These are phyloP conservation scores for Myotis myotis DNA, from an alignment of 2,797 vertebrate genomes.

Conservation along the genomic window DNA sequence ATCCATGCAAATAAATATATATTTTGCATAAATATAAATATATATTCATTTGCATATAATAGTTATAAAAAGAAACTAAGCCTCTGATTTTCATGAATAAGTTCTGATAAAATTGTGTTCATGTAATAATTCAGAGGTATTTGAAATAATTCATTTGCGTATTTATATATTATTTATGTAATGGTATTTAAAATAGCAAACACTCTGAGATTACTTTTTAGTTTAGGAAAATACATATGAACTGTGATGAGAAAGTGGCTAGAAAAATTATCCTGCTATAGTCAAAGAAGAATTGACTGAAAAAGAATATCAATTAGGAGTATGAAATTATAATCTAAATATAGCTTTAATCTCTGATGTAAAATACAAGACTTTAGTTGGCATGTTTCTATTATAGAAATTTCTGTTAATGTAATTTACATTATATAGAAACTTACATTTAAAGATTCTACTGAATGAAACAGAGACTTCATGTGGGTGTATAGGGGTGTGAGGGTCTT, in stretches of 20 bases:
- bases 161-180: neutral
- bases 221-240: neutral
- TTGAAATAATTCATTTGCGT: neutral
- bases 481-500: rapidly evolving
- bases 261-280: conserved; percentile 16
- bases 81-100: neutral
- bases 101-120: neutral
- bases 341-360: neutral
- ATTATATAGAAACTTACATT: neutral
- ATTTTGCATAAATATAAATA: neutral
- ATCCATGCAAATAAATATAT: neutral
- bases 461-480: neutral
- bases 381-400: neutral
- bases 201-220: neutral
- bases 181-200: conserved; percentile 13
- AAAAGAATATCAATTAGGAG: neutral
- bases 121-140: neutral
- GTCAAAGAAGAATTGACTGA: neutral
- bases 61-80: neutral
- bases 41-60: neutral
- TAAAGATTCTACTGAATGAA: neutral
- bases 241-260: neutral
- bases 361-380: conserved; percentile 1
- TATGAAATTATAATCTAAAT: neutral
- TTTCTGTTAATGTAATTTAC: neutral